Evolutionary conservation across 2,113 vertebrate genomes (phyloP).

Genomic region (Anguilla rostrata): DNA sequence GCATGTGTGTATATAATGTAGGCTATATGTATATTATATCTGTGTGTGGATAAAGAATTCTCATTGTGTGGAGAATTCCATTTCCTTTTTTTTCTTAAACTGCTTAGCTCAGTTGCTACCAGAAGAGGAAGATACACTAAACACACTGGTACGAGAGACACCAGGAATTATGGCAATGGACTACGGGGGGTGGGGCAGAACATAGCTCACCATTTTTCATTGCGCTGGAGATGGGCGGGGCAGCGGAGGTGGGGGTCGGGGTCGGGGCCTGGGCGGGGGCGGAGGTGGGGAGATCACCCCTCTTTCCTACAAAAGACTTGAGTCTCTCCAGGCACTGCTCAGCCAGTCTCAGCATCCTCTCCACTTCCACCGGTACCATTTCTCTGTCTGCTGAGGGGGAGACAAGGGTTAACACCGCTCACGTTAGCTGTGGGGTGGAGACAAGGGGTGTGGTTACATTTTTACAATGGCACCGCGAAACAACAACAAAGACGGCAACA

Average conservation of each 20-base stretch:
- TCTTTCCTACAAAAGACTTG: constrained; percentile 75
- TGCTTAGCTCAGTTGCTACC: no score
- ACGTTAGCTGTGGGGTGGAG: background rate
- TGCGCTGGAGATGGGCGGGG: background rate
- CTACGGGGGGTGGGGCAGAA: background rate
- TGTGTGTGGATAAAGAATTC: no score
- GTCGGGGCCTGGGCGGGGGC: background rate
- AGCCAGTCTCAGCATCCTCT: constrained; percentile 86
- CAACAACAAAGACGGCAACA: no score
- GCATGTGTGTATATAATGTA: no score
- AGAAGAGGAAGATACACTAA: no score
- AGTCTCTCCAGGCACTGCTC: constrained; percentile 92
- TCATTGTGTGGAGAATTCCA: no score
- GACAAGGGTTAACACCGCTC: background rate
- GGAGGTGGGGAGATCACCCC: constrained; percentile 13
- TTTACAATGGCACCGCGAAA: background rate
- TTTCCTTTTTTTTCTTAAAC: no score
- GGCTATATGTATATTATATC: no score
- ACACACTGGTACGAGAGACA: background rate
- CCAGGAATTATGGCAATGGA: background rate
- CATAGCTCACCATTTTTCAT: constrained; percentile 33
- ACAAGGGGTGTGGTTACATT: background rate
- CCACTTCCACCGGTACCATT: constrained; percentile 68
- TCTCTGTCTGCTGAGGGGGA: constrained; percentile 60
- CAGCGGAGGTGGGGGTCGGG: background rate